Evolutionary conservation across 2,888 invertebrate genomes (phyloP), one percentile per base, ranked within the genome.

Genomic region (Andrena fulva): DNA sequence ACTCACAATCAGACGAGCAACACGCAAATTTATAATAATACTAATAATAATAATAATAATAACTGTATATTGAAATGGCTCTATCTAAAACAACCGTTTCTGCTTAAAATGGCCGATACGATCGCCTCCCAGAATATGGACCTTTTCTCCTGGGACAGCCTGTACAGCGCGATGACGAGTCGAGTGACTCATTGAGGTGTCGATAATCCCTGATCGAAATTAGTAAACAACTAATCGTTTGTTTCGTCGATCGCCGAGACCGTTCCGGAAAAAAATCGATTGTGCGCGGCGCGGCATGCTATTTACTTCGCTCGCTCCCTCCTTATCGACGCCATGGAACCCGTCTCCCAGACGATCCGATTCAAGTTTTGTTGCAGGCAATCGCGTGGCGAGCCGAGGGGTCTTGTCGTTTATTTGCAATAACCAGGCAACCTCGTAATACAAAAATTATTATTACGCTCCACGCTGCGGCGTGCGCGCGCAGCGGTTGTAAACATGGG

Each of bases 221-320:
- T 76, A 69, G 29, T 79, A 76, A 79, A 79, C 79, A 79, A 69
- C 63, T 63, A 63, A 59, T 59, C 77, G 77, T 79, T 76, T 76
- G 79, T 79, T 76, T 64, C 69, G 63, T 63, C 64, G 76, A 64
- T 50, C 48, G 20, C 8, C 77, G 67, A 74, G 54, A 68, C 59
- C 69, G 76, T 79, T 79, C 69, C 79, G 69, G 64, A n/a, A 69
- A 52, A 69, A 76, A 54, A 12, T 42, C 67, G 73, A 77, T 73
- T 73, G 52, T 52, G 67, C 66, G 73, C 29, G 59, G 66, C 66
- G 72, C 29, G 56, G 20, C 54, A 70, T 56, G 69, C 42, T 73
- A 73, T 56, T 56, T 73, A 29, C 73, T 73, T 42, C 29, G 60
- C 59, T 66, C 35, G 20, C 3, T 20, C 59, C 16, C 54, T 31